Percentiles rank a stretch among this genome's conserved stretches.
phyloP scores from a whole-genome alignment of 2,797 vertebrate genomes.

The Esox masquinongy region DNA sequence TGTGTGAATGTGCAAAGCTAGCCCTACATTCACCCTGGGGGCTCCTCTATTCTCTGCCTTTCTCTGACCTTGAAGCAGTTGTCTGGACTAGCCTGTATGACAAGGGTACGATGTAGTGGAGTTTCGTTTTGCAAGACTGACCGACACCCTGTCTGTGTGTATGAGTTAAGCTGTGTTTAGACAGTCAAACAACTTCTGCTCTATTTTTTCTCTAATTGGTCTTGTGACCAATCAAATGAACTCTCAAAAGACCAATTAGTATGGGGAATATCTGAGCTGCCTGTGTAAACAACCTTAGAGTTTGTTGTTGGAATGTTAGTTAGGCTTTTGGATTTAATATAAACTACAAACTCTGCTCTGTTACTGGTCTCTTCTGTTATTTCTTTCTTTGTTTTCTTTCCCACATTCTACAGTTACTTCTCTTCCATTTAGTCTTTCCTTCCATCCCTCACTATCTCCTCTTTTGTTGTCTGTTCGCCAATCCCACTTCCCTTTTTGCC shows the following conservation, averaged over 20 bases:
- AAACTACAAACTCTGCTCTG: neutral
- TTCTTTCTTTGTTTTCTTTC: neutral
- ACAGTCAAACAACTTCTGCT: no score
- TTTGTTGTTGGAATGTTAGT: neutral
- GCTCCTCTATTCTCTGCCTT: constrained; percentile 3
- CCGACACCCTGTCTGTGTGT: constrained; percentile 11
- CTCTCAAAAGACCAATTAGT: no score
- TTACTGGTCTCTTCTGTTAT: neutral
- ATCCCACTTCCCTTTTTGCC: constrained; percentile 52
- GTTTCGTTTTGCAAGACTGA: constrained; percentile 21
- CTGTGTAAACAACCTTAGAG: neutral
- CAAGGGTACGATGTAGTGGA: neutral
- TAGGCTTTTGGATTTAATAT: neutral
- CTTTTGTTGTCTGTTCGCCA: constrained; percentile 39
- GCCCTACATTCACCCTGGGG: neutral
- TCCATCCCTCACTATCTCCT: constrained; percentile 26
- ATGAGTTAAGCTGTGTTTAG: neutral
- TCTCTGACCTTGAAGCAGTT: constrained; percentile 37
- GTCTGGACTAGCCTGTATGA: constrained; percentile 6
- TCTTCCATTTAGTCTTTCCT: constrained; percentile 5
- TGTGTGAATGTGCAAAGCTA: neutral
- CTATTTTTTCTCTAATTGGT: no score
- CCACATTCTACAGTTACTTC: neutral
- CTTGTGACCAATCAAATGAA: no score
- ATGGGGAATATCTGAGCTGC: no score